Conservation (phyloP, 37 sponge, comb jelly and placozoan genomes). For the Tethya wilhelma region DNA sequence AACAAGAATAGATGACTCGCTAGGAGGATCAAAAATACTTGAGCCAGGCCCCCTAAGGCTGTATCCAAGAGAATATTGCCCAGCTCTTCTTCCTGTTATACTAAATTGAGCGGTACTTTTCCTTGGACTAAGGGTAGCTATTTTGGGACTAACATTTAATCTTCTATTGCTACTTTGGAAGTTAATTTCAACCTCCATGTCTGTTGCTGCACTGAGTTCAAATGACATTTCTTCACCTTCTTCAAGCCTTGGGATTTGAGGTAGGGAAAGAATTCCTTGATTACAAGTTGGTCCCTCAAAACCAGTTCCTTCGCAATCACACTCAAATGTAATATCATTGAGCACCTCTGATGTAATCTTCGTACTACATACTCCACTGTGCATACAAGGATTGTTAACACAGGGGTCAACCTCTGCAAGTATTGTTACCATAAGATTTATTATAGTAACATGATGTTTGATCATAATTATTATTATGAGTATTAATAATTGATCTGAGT, state of each 20-base stretch:
- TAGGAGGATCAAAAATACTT: not conserved
- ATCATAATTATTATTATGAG: no score
- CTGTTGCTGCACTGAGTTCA: constrained; percentile 20
- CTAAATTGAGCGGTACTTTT: not conserved
- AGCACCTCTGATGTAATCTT: not conserved
- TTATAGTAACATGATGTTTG: no score
- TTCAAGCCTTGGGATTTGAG: not conserved
- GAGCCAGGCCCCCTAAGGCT: constrained; percentile 4
- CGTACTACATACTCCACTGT: not conserved
- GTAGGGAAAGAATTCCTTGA: not conserved
- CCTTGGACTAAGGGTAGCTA: not conserved
- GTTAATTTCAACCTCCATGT: not conserved
- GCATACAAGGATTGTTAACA: constrained; percentile 15
- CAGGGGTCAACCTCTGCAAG: constrained; percentile 1
- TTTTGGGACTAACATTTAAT: not conserved
- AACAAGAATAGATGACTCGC: not conserved
- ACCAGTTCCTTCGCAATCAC: constrained; percentile 32
- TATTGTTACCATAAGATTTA: no score
- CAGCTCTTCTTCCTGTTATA: not conserved
- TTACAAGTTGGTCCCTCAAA: constrained; percentile 13
- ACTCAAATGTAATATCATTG: not conserved
- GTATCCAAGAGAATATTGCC: constrained; percentile 6
- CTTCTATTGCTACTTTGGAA: not conserved
- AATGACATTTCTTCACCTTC: not conserved
- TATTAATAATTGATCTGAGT: no score